Conservation (phyloP, 2,113 vertebrate species). For the Siniperca knerii region DNA sequence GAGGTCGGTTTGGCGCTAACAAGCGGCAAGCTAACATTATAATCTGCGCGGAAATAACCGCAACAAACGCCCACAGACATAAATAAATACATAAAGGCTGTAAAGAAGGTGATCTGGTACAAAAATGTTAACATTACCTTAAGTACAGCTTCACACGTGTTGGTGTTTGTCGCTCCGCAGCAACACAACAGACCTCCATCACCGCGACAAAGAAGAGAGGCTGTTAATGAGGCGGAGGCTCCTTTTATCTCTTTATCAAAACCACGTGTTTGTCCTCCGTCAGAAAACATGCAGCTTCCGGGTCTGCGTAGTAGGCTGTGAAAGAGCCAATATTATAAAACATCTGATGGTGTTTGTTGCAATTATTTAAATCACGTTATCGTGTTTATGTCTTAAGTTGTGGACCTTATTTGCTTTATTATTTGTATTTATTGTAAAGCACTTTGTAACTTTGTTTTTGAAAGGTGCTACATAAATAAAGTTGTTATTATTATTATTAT, state of each 20-base stretch:
- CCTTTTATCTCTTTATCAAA: conserved; percentile 73
- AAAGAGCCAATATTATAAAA: background rate
- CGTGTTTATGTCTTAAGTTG: too few relatives aligned
- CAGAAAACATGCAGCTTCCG: conserved; percentile 56
- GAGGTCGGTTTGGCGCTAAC: conserved; percentile 40
- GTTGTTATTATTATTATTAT: too few relatives aligned
- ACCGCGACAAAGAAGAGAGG: conserved; percentile 33
- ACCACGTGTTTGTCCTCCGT: conserved; percentile 78
- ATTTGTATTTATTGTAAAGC: too few relatives aligned
- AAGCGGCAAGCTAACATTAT: conserved; percentile 10
- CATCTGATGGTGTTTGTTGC: too few relatives aligned
- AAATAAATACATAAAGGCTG: background rate
- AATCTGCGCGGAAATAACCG: background rate
- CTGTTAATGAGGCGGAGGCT: background rate
- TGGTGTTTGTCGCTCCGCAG: fast-evolving
- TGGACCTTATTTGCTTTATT: too few relatives aligned
- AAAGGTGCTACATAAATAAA: too few relatives aligned
- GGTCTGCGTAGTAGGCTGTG: background rate
- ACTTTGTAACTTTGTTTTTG: too few relatives aligned
- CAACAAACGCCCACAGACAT: background rate
- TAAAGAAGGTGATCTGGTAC: fast-evolving
- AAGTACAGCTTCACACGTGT: fast-evolving
- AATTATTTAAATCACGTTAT: too few relatives aligned
- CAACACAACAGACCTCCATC: fast-evolving
- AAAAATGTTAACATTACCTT: background rate